Evolutionary conservation across 2,888 invertebrate species (phyloP).

Genomic region (Sesia apiformis): DNA sequence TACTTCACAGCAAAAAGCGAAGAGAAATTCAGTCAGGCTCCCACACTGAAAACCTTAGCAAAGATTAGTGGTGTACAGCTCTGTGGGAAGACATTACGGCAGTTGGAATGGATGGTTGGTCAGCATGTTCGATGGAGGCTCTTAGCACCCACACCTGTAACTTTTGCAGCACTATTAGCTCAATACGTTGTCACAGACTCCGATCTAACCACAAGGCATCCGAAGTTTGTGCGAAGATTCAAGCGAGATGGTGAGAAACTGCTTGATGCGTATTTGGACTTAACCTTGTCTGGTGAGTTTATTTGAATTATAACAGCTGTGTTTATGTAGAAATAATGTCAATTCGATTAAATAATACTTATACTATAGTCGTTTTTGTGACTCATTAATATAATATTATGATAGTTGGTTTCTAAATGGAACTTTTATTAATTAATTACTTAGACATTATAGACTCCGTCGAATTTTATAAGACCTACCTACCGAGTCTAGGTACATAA

Average conservation of each 20-base stretch:
- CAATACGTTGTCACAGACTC: slow-evolving; percentile 53
- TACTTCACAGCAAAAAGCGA: slow-evolving; percentile 52
- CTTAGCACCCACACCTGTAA: slow-evolving; percentile 52
- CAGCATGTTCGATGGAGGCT: slow-evolving; percentile 59
- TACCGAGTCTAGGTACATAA: too few relatives aligned
- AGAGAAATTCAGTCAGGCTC: slow-evolving; percentile 55
- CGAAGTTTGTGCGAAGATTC: slow-evolving; percentile 52
- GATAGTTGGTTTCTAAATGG: too few relatives aligned
- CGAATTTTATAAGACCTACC: too few relatives aligned
- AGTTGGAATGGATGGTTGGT: slow-evolving; percentile 66
- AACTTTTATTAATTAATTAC: too few relatives aligned
- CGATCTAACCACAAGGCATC: slow-evolving; percentile 51
- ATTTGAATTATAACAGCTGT: too few relatives aligned
- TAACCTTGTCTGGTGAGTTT: slow-evolving; percentile 58
- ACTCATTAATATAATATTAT: too few relatives aligned
- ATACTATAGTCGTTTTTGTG: too few relatives aligned
- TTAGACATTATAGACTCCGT: too few relatives aligned
- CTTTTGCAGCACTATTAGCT: slow-evolving; percentile 50
- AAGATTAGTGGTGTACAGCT: slow-evolving; percentile 49
- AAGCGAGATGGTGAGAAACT: slow-evolving; percentile 49
- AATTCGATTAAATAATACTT: too few relatives aligned
- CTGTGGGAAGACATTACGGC: slow-evolving; percentile 56
- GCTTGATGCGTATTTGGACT: slow-evolving; percentile 52
- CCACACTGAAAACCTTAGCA: slow-evolving; percentile 46
- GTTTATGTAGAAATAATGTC: too few relatives aligned